These are phyloP conservation scores for Chionoecetes opilio DNA, from an alignment of 1,140 invertebrate genomes.

Conservation along the genomic window DNA sequence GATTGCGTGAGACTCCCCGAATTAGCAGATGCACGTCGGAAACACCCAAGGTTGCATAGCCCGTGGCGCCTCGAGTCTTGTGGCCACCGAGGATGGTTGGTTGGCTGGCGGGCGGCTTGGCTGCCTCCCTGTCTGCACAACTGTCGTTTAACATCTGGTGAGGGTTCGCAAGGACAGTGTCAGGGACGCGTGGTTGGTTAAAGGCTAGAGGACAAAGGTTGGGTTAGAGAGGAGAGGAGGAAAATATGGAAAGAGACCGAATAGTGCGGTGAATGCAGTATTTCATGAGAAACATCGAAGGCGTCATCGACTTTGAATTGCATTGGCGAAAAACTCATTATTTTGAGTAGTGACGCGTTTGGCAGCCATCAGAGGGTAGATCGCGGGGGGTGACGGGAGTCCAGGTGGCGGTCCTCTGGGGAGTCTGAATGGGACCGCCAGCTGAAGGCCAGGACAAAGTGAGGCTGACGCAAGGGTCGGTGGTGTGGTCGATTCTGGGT, in stretches of 20 bases:
- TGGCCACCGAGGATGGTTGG: constrained; percentile 40
- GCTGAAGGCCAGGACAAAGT: constrained; percentile 64
- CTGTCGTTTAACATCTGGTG: constrained; percentile 35
- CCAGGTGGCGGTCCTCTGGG: neutral
- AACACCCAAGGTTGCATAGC: constrained; percentile 70
- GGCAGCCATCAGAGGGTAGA: neutral
- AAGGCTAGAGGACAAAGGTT: neutral
- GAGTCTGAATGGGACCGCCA: constrained; percentile 57
- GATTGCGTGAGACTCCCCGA: constrained; percentile 45
- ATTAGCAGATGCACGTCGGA: constrained; percentile 71
- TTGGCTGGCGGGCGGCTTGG: neutral
- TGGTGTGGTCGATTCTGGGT: constrained; percentile 65
- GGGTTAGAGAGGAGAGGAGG: neutral
- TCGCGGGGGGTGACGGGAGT: neutral
- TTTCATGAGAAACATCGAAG: neutral
- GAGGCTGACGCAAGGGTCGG: constrained; percentile 56
- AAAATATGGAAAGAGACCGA: neutral
- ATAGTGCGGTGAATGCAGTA: neutral
- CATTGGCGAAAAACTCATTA: neutral
- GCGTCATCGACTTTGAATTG: neutral
- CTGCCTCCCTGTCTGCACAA: neutral
- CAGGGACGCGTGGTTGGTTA: neutral
- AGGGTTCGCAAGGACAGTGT: constrained; percentile 25
- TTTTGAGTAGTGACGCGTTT: neutral
- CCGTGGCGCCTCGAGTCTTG: constrained; percentile 56